Percentiles rank a stretch among this genome's conserved stretches.
phyloP scores from a whole-genome alignment of 2,797 vertebrate species.

The Tachyglossus aculeatus region DNA sequence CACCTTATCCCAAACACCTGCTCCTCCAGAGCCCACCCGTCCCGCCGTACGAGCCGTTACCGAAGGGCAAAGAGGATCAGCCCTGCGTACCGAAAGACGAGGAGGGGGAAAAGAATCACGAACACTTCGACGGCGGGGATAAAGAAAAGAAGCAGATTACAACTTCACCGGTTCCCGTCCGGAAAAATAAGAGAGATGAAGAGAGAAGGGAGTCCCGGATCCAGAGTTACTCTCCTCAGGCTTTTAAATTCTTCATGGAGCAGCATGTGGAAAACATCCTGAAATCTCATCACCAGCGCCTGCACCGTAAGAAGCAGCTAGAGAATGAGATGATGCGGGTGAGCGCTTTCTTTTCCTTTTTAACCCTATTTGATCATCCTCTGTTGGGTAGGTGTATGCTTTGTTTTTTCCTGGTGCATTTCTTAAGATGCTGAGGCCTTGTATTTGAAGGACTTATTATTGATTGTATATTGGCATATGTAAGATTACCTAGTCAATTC shows the following conservation, averaged over 20 bases:
- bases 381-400: too few relatives aligned
- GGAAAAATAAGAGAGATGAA: slow-evolving; percentile 92
- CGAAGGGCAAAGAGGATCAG: slow-evolving; percentile 82
- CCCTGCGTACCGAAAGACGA: slow-evolving; percentile 74
- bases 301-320: slow-evolving; percentile 93
- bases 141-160: slow-evolving; percentile 97
- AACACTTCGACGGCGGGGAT: slow-evolving; percentile 71
- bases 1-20: slow-evolving; percentile 94
- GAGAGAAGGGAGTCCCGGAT: slow-evolving; percentile 90
- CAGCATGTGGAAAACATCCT: slow-evolving; percentile 98
- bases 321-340: slow-evolving; percentile 99
- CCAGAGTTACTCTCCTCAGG: slow-evolving; percentile 93
- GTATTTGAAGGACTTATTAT: slow-evolving; percentile 4
- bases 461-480: background rate
- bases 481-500: slow-evolving; percentile 19
- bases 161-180: slow-evolving; percentile 93
- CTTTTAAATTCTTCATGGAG: slow-evolving; percentile 99
- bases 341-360: slow-evolving; percentile 66
- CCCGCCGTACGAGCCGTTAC: slow-evolving; percentile 76
- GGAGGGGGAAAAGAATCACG: slow-evolving; percentile 75
- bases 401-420: slow-evolving; percentile 9
- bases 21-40: slow-evolving; percentile 81
- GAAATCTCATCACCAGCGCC: slow-evolving; percentile 93
- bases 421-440: slow-evolving; percentile 16
- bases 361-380: slow-evolving; percentile 21